These are phyloP conservation scores for Myocastor coypus DNA, from an alignment of 2,113 vertebrate species.

Conservation along the genomic window DNA sequence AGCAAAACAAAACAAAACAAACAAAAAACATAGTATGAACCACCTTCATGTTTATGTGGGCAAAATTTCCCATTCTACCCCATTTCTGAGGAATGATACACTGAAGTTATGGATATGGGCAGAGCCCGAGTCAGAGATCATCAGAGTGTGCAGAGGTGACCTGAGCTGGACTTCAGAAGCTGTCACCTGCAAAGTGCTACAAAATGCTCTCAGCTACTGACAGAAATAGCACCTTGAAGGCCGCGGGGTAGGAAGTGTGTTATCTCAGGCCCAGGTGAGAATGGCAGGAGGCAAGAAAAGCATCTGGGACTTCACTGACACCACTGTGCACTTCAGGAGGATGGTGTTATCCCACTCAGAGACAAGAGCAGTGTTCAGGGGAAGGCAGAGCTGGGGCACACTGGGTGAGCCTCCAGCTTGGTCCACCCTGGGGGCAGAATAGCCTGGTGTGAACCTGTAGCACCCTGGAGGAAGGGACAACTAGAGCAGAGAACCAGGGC, in stretches of 20 bases:
- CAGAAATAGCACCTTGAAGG: background rate
- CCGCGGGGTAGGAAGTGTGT: background rate
- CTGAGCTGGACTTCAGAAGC: background rate
- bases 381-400: background rate
- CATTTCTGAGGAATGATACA: background rate
- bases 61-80: background rate
- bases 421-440: accelerated
- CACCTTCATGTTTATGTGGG: background rate
- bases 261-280: background rate
- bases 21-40: background rate
- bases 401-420: background rate
- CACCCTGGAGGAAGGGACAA: background rate
- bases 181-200: background rate
- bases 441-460: background rate
- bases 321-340: background rate
- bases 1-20: background rate
- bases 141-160: accelerated
- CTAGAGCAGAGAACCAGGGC: background rate
- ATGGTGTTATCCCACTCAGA: background rate
- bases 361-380: background rate
- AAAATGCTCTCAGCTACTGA: background rate
- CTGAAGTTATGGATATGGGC: accelerated
- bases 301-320: no score
- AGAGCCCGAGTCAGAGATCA: background rate
- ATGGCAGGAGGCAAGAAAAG: accelerated